A percentile compares a stretch with the other conserved stretches of the same genome.
Conservation (phyloP, 92 coral and sea anemone species). For the Palythoa grandis region DNA sequence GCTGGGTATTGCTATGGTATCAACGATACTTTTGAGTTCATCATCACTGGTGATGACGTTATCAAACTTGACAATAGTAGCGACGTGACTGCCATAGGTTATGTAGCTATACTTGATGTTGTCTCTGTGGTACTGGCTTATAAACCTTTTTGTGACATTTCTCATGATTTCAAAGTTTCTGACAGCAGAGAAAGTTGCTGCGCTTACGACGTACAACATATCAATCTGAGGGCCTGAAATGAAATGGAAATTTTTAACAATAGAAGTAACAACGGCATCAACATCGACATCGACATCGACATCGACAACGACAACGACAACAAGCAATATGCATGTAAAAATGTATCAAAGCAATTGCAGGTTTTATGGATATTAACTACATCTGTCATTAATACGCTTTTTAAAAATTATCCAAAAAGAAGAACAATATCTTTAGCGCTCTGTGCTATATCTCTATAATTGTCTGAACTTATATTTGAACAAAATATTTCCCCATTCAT, state of each 20-base stretch:
- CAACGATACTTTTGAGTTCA: neutral
- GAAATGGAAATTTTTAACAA: neutral
- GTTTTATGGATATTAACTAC: too few species aligned
- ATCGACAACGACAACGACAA: too few species aligned
- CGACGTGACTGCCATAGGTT: slow-evolving; percentile 16
- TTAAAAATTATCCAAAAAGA: too few species aligned
- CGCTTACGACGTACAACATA: neutral
- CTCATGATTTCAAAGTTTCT: slow-evolving; percentile 10
- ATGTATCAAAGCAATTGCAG: too few species aligned
- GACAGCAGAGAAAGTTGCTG: neutral
- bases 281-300: neutral
- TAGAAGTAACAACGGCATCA: neutral
- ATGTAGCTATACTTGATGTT: slow-evolving; percentile 9
- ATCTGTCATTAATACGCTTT: too few species aligned
- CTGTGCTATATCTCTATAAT: too few species aligned
- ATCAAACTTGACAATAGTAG: neutral
- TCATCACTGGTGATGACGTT: slow-evolving; percentile 21
- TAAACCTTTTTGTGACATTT: neutral
- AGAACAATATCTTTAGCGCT: too few species aligned
- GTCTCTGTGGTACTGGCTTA: slow-evolving; percentile 8
- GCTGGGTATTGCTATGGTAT: neutral
- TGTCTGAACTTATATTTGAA: neutral
- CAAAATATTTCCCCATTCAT: neutral
- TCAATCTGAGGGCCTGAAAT: slow-evolving; percentile 28
- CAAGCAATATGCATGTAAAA: too few species aligned